phyloP scores from a whole-genome alignment of 2,113 vertebrate genomes.

The Pterocles burchelli region DNA sequence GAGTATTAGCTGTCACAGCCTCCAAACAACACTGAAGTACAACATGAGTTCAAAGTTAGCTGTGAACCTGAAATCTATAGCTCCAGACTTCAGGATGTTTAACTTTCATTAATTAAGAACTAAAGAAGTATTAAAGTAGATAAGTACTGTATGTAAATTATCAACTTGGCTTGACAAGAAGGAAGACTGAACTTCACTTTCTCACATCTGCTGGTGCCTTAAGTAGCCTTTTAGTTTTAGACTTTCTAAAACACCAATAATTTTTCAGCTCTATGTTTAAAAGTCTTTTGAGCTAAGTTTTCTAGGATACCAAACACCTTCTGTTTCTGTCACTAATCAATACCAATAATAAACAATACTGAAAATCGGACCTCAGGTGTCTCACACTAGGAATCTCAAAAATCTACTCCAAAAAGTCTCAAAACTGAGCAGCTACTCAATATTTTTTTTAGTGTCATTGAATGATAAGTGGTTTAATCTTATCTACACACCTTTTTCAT shows the following conservation, averaged over 20 bases:
- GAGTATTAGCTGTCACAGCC: background rate
- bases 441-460: background rate
- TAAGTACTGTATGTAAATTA: background rate
- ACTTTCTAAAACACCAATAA: background rate
- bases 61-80: background rate
- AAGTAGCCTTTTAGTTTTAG: background rate
- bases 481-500: background rate
- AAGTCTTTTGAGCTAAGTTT: background rate
- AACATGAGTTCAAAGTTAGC: background rate
- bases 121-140: background rate
- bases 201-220: background rate
- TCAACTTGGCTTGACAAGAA: background rate
- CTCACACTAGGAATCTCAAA: background rate
- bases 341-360: background rate
- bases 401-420: background rate
- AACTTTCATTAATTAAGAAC: background rate
- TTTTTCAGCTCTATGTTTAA: background rate
- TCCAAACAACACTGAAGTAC: background rate
- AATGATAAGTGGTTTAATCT: conserved; percentile 1
- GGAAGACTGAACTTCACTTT: background rate
- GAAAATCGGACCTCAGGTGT: background rate
- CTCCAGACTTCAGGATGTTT: background rate
- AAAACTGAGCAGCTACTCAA: background rate
- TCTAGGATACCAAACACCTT: background rate
- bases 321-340: background rate